Base-by-base conservation (phyloP, 2,797 vertebrate genomes). In the Enteromius paludinosus region DNA sequence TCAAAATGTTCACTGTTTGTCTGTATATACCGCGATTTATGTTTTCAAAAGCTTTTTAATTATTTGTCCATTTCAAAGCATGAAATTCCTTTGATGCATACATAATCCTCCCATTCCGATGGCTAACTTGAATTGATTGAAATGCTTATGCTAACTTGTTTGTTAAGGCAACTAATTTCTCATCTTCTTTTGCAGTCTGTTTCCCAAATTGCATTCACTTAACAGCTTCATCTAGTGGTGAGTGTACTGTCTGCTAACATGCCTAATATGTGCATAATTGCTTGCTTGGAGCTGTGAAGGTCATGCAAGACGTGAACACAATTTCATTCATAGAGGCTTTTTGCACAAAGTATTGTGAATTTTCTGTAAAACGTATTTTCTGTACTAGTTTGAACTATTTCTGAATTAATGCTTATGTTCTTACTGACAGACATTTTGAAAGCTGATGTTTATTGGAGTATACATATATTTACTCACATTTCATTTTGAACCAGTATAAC, bases 221-320 rank as follows among this genome's bases (percentile, higher is more conserved):
- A 94, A 93, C 92, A 82, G 88, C 90, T 87, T 90, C 94, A 89
- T 84, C 93, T 93, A 92, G 92, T 93, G 94, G 94, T 95, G 94
- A 95, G 94, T 95, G 61, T 86, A 92, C 89, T 92, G 41, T 43
- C 41, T 43, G 89, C 92, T 93, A 93, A 95, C 92, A 90, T 35
- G 85, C 85, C 88, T 85, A 73, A 77, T 73, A 64, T 54, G 62
- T 64, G 66, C 79, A 17, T 49, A 14, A 30, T 64, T 23, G 72
- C 64, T 65, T 82, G 78, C 62, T 80, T 79, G 66, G 52, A 77
- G 47, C 12, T 61, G 62, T 33, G 17, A 28, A 81, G 35, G 73
- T 43, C 41, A 52, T 71, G 81, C 77, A 79, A 82, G 79, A 52
- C 7, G 14, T 52, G 11, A 45, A 43, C 54, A 61, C 17, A 14